Evolutionary conservation across 2,888 invertebrate species (phyloP), one percentile per base, ranked within the genome.

Genomic region (Rhabditoides inermis): DNA sequence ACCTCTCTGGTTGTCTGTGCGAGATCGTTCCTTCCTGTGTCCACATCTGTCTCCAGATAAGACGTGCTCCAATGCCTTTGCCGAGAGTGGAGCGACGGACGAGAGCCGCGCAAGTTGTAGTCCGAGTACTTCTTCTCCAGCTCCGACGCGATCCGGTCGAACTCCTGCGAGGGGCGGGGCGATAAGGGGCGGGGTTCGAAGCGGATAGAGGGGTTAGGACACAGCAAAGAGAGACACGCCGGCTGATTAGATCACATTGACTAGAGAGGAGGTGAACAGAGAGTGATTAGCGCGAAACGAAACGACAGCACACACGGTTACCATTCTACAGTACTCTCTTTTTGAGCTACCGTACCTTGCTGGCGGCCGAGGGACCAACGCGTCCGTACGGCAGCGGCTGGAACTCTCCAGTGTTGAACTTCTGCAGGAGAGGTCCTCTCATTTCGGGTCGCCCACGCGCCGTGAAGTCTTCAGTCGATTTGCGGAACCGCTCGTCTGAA

Each of bases 371-470:
- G 4, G 62, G 56, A 0, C 67, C 69, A 26, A 68, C 55, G 3
- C 56, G 57, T 28, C 59, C 50, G 49, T 64, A 65, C 18, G 60
- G 60, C 12, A 49, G n/a, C 3, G 63, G 60, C 10, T 58, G 53
- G 61, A 70, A 68, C 28, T 69, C 70, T 2, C 68, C 65, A n/a
- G 64, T 67, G 46, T 75, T 68, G 66, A 75, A 75, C 40, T 68
- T 65, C 55, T 70, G 69, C 22, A 76, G 68, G 35, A 76, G 61
- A 4, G 76, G 76, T 3, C 76, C 76, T 12, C 76, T 65, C 53
- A 69, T 70, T 30, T 73, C 73, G 7, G 61, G 60, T 10, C 56
- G 53, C 12, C 55, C 50, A 12, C 64, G 54, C 10, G 53, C 40
- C 22, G 58, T 49, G 18, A 73, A 42, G 41, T 73, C 72, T 32